Base-by-base conservation (phyloP, 2,888 invertebrate genomes). In the Drosophila koepferae region DNA sequence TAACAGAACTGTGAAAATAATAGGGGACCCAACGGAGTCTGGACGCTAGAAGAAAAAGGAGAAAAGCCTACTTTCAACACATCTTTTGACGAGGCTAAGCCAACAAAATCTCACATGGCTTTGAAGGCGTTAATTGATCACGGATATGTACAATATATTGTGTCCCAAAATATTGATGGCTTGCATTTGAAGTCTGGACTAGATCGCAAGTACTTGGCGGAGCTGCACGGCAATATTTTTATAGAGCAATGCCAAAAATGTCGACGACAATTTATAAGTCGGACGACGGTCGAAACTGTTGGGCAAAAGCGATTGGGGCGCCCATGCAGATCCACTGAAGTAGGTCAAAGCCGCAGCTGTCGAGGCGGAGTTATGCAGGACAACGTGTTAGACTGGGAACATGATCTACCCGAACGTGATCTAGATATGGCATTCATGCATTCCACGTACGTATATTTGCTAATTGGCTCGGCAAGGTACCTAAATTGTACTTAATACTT, bases 151-250 rank as follows among this genome's bases (percentile, higher is more conserved):
- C 96, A 98, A 79, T 98, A 96, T 91, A 95, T 99, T 40, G 95
- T 99, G 28, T 98, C 98, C 90, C 99, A 99, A 94, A 99, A 99
- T 93, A 99, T 99, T 82, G 99, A 99, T 94, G 99, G 99, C 0
- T 94, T 99, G 56, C 99, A 99, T 94, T 94, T 99, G 62, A 95
- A 97, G 86, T 98, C 98, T 9, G 99, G 99, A 5, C 93, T 99
- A 72, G 94, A 95, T 0, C 94, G 98, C 70, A 95, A 96, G 83
- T 94, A 96, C 90, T 93, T 99, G 72, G 96, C 99, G 12, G 99
- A 99, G 93, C 94, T 99, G 54, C 99, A 99, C 94, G 99, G 99
- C 2, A 99, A 99, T 93, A 99, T 99, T 97, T 99, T 98, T 94
- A 95, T 97, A 40, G 98, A 99, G 92, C 96, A 98, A 91, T 99